Evolutionary conservation across 2,888 invertebrate species (phyloP).

Genomic region (Lasius platythorax): DNA sequence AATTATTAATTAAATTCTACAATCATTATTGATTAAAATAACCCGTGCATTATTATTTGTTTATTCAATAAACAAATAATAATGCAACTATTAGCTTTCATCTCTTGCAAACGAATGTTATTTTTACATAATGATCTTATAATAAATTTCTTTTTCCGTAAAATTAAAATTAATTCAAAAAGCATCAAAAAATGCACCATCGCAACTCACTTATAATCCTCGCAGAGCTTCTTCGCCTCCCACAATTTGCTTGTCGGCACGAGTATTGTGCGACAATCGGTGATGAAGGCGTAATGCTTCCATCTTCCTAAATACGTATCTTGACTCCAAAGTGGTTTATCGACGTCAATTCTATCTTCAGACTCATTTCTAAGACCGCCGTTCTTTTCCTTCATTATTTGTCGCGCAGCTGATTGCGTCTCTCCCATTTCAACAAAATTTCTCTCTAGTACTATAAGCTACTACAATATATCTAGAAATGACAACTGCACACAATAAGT

Average conservation of each 20-base stretch:
- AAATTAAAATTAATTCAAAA: constrained; percentile 4
- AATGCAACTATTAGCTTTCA: constrained; percentile 1
- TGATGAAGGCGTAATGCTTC: constrained; percentile 71
- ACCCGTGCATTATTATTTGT: too few species aligned
- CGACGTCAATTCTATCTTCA: constrained; percentile 65
- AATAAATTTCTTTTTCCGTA: neutral
- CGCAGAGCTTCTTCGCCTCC: constrained; percentile 72
- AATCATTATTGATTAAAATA: neutral
- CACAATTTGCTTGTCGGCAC: constrained; percentile 54
- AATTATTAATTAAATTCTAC: neutral
- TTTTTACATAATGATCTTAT: neutral
- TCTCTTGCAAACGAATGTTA: neutral
- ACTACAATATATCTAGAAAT: neutral
- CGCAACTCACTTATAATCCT: constrained; percentile 70
- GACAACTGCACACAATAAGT: neutral
- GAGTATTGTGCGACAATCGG: constrained; percentile 69
- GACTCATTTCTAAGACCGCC: neutral
- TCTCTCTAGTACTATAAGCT: neutral
- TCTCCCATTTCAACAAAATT: neutral
- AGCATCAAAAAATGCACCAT: neutral
- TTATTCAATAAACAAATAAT: neutral
- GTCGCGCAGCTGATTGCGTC: neutral
- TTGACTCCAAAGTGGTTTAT: constrained; percentile 73
- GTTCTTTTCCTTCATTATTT: neutral
- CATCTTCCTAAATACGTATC: constrained; percentile 72